Conservation (phyloP, 2,888 invertebrate genomes). For the Arctia plantaginis region DNA sequence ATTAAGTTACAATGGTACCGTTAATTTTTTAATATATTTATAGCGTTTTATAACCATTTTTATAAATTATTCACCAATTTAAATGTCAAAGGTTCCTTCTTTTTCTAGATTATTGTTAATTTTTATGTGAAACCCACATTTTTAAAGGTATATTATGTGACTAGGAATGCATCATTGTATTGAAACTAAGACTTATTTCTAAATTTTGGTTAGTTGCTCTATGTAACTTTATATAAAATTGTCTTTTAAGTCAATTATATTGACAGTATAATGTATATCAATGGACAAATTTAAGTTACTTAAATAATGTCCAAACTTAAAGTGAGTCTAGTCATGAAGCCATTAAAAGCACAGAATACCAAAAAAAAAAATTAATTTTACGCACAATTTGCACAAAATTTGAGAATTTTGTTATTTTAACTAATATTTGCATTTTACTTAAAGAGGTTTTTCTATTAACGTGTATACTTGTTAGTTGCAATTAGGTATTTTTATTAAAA, state of each 20-base stretch:
- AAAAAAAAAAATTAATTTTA: conserved; percentile 29
- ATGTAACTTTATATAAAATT: background rate
- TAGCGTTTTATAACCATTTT: conserved; percentile 5
- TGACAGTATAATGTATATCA: conserved; percentile 5
- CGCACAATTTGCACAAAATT: conserved; percentile 52
- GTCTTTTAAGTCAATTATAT: background rate
- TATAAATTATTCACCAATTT: conserved; percentile 1
- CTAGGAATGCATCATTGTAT: background rate
- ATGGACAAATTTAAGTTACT: conserved; percentile 17
- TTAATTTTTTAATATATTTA: background rate
- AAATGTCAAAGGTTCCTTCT: background rate
- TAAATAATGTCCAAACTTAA: conserved; percentile 48
- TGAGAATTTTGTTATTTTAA: conserved; percentile 23
- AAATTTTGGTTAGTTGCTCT: background rate
- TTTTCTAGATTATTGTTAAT: background rate
- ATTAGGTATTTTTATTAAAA: conserved; percentile 17
- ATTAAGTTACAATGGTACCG: background rate
- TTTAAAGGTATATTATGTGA: background rate
- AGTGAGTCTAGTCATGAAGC: conserved; percentile 66
- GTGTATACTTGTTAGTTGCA: conserved; percentile 21
- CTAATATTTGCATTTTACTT: conserved; percentile 26
- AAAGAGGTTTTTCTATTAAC: conserved; percentile 28
- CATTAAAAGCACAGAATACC: conserved; percentile 58
- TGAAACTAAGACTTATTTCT: conserved; percentile 6
- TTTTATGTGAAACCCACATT: background rate